These are phyloP conservation scores for Pipistrellus nathusii DNA, from an alignment of 2,797 vertebrate species.

Conservation along the genomic window DNA sequence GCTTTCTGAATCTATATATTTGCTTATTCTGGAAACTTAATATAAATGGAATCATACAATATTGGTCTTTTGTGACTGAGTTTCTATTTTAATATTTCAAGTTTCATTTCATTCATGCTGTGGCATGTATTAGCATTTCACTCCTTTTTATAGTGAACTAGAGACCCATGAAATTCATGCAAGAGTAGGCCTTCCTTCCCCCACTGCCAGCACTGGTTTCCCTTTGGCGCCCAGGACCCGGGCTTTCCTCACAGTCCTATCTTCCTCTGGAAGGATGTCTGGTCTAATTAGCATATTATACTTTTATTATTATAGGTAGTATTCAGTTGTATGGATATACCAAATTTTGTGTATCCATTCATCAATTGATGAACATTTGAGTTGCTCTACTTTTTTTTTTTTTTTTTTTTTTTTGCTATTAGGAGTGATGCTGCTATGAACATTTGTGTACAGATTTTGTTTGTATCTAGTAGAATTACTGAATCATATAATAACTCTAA, in stretches of 20 bases:
- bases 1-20: constrained; percentile 1
- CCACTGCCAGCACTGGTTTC: too few relatives aligned
- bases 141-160: background rate
- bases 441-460: background rate
- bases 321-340: background rate
- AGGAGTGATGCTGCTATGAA: background rate
- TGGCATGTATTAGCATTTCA: background rate
- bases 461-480: background rate
- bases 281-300: too few relatives aligned
- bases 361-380: background rate
- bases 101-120: background rate
- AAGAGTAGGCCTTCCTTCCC: too few relatives aligned
- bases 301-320: background rate
- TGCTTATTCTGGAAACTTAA: background rate
- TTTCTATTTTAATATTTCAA: background rate
- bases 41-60: background rate
- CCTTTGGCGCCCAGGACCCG: too few relatives aligned
- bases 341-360: background rate
- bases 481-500: background rate
- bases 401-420: background rate
- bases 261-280: too few relatives aligned
- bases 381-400: background rate
- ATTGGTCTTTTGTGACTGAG: background rate
- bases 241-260: too few relatives aligned
- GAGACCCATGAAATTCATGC: too few relatives aligned